These are phyloP conservation scores for Tachysurus vachellii DNA, from an alignment of 2,113 vertebrate species.

Conservation along the genomic window DNA sequence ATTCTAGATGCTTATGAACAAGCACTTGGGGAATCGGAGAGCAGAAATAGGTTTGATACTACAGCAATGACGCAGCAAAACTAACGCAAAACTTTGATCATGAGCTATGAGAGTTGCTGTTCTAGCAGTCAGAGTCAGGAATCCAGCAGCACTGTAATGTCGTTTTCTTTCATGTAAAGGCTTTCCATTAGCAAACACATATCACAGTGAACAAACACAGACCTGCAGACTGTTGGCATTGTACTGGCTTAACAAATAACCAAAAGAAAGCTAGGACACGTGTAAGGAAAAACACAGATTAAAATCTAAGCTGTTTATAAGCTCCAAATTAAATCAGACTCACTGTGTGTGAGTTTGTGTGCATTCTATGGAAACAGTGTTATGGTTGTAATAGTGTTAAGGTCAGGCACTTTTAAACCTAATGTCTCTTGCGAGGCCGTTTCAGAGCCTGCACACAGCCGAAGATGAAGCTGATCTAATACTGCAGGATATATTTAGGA, in stretches of 20 bases:
- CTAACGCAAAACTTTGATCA: too few relatives aligned
- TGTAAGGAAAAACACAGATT: neutral
- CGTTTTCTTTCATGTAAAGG: neutral
- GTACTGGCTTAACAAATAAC: neutral
- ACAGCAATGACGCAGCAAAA: too few relatives aligned
- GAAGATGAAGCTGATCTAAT: slow-evolving; percentile 18
- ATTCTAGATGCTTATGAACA: too few relatives aligned
- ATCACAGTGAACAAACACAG: neutral
- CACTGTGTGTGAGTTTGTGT: neutral
- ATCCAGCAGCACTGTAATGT: neutral
- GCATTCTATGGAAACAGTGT: neutral
- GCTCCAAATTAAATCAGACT: neutral
- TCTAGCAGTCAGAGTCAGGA: neutral
- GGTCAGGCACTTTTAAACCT: slow-evolving; percentile 9
- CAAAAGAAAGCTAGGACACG: neutral
- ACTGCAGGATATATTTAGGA: slow-evolving; percentile 24
- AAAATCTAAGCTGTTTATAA: neutral
- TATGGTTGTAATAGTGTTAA: neutral
- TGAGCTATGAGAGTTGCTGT: neutral
- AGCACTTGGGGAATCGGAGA: too few relatives aligned
- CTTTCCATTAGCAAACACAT: neutral
- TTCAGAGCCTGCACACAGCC: neutral
- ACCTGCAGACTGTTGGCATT: neutral
- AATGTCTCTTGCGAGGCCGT: neutral
- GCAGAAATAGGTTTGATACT: too few relatives aligned